phyloP scores from a whole-genome alignment of 2,113 vertebrate genomes.

The Stegastes partitus region DNA sequence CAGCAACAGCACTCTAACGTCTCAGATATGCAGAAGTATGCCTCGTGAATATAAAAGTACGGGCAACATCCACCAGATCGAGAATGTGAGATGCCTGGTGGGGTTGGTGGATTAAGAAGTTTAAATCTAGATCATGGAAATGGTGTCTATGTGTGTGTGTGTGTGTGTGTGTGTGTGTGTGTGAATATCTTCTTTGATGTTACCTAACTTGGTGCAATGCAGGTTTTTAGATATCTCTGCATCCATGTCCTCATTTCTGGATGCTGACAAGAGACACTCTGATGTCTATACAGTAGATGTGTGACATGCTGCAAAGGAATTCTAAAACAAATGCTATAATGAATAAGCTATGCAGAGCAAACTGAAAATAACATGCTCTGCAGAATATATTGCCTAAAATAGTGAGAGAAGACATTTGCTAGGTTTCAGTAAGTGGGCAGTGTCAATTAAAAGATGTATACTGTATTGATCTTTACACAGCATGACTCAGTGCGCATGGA shows the following conservation, averaged over 20 bases:
- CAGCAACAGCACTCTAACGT: conserved; percentile 58
- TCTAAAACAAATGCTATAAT: conserved; percentile 10
- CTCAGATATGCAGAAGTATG: conserved; percentile 41
- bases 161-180: conserved; percentile 8
- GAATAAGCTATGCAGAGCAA: neutral
- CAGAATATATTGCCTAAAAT: neutral
- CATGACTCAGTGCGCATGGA: neutral
- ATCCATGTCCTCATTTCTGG: conserved; percentile 47
- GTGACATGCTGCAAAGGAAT: conserved; percentile 4
- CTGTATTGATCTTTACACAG: neutral
- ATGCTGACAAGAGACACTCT: conserved; percentile 23
- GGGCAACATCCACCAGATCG: conserved; percentile 31
- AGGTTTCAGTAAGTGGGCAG: neutral
- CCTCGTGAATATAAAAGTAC: conserved; percentile 60
- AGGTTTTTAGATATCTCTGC: conserved; percentile 47
- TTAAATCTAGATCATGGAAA: conserved; percentile 41
- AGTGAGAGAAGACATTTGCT: neutral
- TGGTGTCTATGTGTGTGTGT: conserved; percentile 7
- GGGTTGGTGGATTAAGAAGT: conserved; percentile 31
- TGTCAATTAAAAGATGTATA: neutral
- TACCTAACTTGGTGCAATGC: conserved; percentile 78
- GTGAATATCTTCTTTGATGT: conserved; percentile 55
- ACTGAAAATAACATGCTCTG: neutral
- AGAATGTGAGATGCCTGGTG: conserved; percentile 11
- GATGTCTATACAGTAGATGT: neutral